Conservation (phyloP, 2,888 invertebrate genomes). For the Temnothorax rugatulus region DNA sequence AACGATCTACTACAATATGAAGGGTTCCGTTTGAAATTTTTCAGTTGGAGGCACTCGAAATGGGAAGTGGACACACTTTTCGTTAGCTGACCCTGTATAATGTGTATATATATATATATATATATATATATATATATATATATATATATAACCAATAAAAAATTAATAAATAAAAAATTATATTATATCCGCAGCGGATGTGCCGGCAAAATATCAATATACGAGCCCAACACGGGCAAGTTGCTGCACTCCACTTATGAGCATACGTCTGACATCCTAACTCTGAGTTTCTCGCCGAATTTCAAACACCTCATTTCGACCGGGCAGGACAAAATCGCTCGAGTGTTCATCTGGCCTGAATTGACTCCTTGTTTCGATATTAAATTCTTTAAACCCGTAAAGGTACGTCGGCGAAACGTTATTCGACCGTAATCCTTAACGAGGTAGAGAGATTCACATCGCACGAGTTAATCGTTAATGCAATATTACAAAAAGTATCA, state of each 20-base stretch:
- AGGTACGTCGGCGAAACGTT: slow-evolving; percentile 62
- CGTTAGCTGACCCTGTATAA: no score
- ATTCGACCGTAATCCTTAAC: not conserved
- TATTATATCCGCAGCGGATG: slow-evolving; percentile 72
- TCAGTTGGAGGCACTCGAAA: no score
- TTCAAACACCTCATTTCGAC: slow-evolving; percentile 74
- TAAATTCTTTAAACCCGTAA: slow-evolving; percentile 66
- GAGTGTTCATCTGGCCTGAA: slow-evolving; percentile 71
- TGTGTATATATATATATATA: no score
- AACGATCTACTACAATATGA: no score
- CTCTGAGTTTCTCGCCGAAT: slow-evolving; percentile 75
- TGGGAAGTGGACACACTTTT: no score
- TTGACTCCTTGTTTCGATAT: slow-evolving; percentile 63
- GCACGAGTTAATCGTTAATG: not conserved
- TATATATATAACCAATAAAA: no score
- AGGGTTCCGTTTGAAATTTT: no score
- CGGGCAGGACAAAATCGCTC: slow-evolving; percentile 63
- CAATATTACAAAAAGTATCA: no score
- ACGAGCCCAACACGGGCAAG: not conserved
- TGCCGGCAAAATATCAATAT: slow-evolving; percentile 32
- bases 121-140: no score
- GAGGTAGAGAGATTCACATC: not conserved
- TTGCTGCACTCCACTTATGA: not conserved
- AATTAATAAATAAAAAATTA: not conserved
- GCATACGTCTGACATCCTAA: slow-evolving; percentile 52